phyloP scores from a whole-genome alignment of 2,888 invertebrate species.

The Drosophila peninsularis region DNA sequence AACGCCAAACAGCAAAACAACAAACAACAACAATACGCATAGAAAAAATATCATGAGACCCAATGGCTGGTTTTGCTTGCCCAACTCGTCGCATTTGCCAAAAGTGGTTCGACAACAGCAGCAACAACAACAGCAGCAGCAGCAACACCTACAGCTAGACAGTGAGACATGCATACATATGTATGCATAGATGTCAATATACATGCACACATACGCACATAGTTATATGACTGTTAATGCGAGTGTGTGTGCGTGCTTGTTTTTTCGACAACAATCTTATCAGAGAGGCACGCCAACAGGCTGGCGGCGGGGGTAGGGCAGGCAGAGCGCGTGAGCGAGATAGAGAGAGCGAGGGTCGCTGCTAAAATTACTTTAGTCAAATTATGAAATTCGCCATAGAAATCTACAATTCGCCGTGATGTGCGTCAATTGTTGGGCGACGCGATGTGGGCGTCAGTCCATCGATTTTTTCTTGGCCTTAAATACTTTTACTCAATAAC shows the following conservation, averaged over 20 bases:
- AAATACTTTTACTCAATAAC: conserved; percentile 34
- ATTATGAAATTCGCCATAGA: conserved; percentile 23
- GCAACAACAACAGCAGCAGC: conserved; percentile 24
- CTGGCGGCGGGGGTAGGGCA: too few relatives aligned
- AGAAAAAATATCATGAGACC: conserved; percentile 69
- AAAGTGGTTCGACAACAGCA: conserved; percentile 53
- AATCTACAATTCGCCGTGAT: conserved; percentile 12
- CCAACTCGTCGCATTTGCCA: conserved; percentile 51
- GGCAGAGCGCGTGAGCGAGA: neutral
- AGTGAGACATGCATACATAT: conserved; percentile 8
- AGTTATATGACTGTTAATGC: conserved; percentile 33
- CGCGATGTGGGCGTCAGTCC: conserved; percentile 24
- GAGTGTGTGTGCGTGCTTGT: conserved; percentile 37
- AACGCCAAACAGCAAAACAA: conserved; percentile 18
- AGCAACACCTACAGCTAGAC: conserved; percentile 35
- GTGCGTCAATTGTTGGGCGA: conserved; percentile 35
- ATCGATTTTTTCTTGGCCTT: conserved; percentile 1
- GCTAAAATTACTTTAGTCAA: conserved; percentile 11
- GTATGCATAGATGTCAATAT: conserved; percentile 8
- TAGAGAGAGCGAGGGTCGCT: conserved; percentile 39
- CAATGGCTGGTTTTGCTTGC: conserved; percentile 38
- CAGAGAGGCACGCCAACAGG: conserved; percentile 26
- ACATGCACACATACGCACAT: neutral
- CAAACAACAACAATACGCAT: conserved; percentile 27
- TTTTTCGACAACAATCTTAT: conserved; percentile 68